Conservation (phyloP, 1,140 invertebrate species). For the Muscidifurax raptorellus region DNA sequence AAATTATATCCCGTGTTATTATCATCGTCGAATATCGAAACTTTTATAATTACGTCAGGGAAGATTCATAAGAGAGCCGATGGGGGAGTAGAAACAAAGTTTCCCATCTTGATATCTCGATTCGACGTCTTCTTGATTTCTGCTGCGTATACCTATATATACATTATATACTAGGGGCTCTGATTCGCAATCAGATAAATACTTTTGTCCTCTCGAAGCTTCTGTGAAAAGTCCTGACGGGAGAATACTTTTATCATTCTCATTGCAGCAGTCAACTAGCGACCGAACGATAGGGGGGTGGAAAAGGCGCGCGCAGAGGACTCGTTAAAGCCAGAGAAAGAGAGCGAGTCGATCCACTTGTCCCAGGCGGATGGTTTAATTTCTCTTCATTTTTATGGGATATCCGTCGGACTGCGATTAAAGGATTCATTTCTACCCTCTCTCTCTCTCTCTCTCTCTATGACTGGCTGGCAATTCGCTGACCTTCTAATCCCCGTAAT, state of each 20-base stretch:
- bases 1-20: not conserved
- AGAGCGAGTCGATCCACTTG: not conserved
- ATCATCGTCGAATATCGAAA: not conserved
- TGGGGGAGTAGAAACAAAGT: not conserved
- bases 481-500: slow-evolving; percentile 35
- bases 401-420: slow-evolving; percentile 6
- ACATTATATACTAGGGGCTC: too few relatives aligned
- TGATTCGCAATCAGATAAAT: slow-evolving; percentile 41
- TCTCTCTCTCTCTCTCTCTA: too few relatives aligned
- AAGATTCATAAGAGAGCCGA: not conserved
- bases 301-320: not conserved
- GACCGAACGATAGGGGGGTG: not conserved
- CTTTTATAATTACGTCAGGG: slow-evolving; percentile 7
- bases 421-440: slow-evolving; percentile 28
- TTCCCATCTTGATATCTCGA: slow-evolving; percentile 16
- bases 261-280: not conserved
- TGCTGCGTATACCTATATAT: not conserved
- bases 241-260: slow-evolving; percentile 26
- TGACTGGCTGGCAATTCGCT: not conserved
- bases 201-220: not conserved
- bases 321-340: not conserved
- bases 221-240: not conserved
- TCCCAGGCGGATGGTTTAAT: slow-evolving; percentile 49
- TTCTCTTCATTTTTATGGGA: slow-evolving; percentile 35
- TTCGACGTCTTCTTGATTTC: slow-evolving; percentile 13